phyloP scores from a whole-genome alignment of 2,888 invertebrate species.

The Sesamia inferens region DNA sequence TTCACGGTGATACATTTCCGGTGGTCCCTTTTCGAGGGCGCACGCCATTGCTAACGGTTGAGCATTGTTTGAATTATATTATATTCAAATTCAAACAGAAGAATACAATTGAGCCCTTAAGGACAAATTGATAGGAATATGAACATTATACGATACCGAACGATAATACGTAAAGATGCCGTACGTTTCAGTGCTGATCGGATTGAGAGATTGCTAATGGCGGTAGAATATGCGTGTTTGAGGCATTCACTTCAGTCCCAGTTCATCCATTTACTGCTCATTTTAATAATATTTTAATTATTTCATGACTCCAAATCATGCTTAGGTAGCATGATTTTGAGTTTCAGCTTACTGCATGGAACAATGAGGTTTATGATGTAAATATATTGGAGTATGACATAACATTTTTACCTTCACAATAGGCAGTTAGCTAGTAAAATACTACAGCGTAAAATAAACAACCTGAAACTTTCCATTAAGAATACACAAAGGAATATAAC shows the following conservation, averaged over 20 bases:
- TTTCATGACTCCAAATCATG: neutral
- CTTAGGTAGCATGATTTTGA: neutral
- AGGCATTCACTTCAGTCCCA: neutral
- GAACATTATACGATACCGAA: slow-evolving; percentile 20
- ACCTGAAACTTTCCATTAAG: slow-evolving; percentile 80
- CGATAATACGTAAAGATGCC: slow-evolving; percentile 27
- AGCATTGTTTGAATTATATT: slow-evolving; percentile 66
- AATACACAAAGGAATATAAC: slow-evolving; percentile 85
- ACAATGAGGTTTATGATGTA: slow-evolving; percentile 43
- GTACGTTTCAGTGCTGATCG: slow-evolving; percentile 7
- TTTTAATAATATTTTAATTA: slow-evolving; percentile 13
- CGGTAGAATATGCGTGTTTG: slow-evolving; percentile 11
- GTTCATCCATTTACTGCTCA: neutral
- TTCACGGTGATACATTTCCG: slow-evolving; percentile 79
- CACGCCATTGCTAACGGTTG: slow-evolving; percentile 79
- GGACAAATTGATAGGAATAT: slow-evolving; percentile 64
- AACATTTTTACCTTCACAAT: slow-evolving; percentile 72
- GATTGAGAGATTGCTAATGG: slow-evolving; percentile 22
- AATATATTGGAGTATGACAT: slow-evolving; percentile 45
- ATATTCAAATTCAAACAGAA: slow-evolving; percentile 64
- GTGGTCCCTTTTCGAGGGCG: slow-evolving; percentile 79
- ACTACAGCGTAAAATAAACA: slow-evolving; percentile 77
- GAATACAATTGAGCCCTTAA: slow-evolving; percentile 59
- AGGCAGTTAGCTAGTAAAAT: slow-evolving; percentile 67
- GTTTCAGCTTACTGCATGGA: slow-evolving; percentile 15